Percentiles rank a stretch among this genome's conserved stretches.
These are phyloP conservation scores for Sebastes oblongus DNA, from an alignment of 2,797 vertebrate species.

Conservation along the genomic window DNA sequence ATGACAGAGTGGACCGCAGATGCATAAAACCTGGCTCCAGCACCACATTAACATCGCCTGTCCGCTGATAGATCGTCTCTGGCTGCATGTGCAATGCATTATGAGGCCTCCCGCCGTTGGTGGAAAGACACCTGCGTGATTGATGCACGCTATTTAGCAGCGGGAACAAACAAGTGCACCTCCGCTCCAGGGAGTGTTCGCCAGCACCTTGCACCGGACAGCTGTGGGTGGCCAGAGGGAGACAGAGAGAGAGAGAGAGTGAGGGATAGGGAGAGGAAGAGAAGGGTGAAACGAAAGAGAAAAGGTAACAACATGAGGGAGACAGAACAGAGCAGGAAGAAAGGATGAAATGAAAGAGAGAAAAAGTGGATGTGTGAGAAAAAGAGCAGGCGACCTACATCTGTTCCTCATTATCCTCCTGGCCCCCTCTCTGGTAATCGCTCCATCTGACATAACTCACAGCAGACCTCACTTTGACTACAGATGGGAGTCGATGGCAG, in stretches of 20 bases:
- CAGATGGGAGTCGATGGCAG: constrained; percentile 73
- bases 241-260: constrained; percentile 37
- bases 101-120: constrained; percentile 45
- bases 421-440: constrained; percentile 87
- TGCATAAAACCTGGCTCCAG: constrained; percentile 53
- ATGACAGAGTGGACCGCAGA: constrained; percentile 49
- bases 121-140: constrained; percentile 72
- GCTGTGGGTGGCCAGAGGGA: constrained; percentile 92
- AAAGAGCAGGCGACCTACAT: constrained; percentile 83
- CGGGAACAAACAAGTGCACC: constrained; percentile 80
- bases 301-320: not conserved
- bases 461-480: constrained; percentile 86
- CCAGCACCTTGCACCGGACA: constrained; percentile 85
- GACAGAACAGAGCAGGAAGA: constrained; percentile 63
- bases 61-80: constrained; percentile 64
- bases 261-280: not conserved
- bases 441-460: constrained; percentile 92
- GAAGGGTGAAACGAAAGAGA: not conserved
- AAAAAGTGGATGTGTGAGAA: constrained; percentile 49
- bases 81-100: constrained; percentile 61
- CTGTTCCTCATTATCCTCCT: constrained; percentile 91
- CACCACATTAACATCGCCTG: constrained; percentile 53
- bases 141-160: constrained; percentile 69
- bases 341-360: constrained; percentile 37
- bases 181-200: constrained; percentile 83